Percentiles rank a stretch among this genome's conserved stretches.
These are phyloP conservation scores for Micropterix aruncella DNA, from an alignment of 2,888 invertebrate species.

Conservation along the genomic window DNA sequence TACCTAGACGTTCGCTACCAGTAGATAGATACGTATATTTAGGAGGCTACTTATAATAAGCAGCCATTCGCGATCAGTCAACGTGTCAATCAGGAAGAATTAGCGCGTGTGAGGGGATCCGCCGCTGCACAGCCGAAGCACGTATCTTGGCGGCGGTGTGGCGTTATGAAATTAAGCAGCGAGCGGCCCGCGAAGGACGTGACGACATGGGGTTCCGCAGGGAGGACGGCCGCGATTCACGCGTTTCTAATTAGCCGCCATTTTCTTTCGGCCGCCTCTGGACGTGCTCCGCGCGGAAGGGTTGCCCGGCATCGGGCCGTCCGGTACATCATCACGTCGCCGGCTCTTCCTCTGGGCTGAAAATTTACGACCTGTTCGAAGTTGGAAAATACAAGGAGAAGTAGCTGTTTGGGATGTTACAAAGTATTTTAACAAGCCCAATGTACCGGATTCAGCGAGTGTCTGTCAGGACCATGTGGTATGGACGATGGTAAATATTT, in stretches of 20 bases:
- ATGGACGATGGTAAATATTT: no score
- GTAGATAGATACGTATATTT: no score
- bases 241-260: not conserved
- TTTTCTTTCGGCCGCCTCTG: not conserved
- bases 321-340: not conserved
- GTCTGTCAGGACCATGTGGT: no score
- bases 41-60: no score
- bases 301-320: not conserved
- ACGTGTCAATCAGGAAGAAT: not conserved
- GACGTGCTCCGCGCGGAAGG: not conserved
- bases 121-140: no score
- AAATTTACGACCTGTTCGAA: no score
- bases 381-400: no score
- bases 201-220: not conserved
- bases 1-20: no score
- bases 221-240: not conserved
- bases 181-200: not conserved
- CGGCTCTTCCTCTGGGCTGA: not conserved
- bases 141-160: not conserved
- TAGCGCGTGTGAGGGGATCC: not conserved
- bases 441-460: no score
- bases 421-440: no score
- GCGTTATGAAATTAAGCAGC: not conserved
- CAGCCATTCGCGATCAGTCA: no score
- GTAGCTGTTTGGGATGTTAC: no score